Base-by-base conservation (phyloP, 2,888 invertebrate genomes). In the Cephalotes varians region DNA sequence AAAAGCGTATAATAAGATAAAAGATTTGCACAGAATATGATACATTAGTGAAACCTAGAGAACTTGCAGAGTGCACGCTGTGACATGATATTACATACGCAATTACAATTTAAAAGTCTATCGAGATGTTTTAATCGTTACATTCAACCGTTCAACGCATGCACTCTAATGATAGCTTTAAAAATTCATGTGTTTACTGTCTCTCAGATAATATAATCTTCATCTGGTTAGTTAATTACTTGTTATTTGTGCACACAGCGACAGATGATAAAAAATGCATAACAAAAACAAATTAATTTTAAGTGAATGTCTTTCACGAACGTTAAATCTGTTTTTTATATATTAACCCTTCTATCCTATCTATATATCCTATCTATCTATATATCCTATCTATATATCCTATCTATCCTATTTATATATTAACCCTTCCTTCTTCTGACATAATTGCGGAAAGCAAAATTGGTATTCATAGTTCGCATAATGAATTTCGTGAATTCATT, bases 401-500 rank as follows among this genome's bases (percentile, higher is more conserved):
- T n/a, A n/a, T n/a, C n/a, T n/a, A n/a, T n/a, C n/a, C n/a, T n/a
- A n/a, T n/a, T n/a, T n/a, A 21, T 47, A 15, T 71, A 18, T 62
- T 34, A 49, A 74, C 1, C 6, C 4, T 31, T 1, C 3, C 1
- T n/a, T 28, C 31, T 54, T 15, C 15, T 51, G 12, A 5, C 28
- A 49, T 31, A 49, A 74, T 65, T 76, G 40, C 15, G 44, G 10
- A 56, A 31, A 47, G 31, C 4, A 31, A n/a, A 62, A 54, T 77
- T 49, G 21, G 40, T 54, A 56, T 65, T 77, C 65, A 40, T 31
- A 44, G 28, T 65, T 54, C 18, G 40, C 65, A 18, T 67, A 65
- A 77, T 77, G 54, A 65, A 56, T 77, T 77, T 54, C 31, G 54
- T 31, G 40, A 54, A 54, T 76, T 54, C 51, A 51, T 65, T 51